These are phyloP conservation scores for Pomatostomus ruficeps DNA, from an alignment of 2,113 vertebrate species.

Conservation along the genomic window DNA sequence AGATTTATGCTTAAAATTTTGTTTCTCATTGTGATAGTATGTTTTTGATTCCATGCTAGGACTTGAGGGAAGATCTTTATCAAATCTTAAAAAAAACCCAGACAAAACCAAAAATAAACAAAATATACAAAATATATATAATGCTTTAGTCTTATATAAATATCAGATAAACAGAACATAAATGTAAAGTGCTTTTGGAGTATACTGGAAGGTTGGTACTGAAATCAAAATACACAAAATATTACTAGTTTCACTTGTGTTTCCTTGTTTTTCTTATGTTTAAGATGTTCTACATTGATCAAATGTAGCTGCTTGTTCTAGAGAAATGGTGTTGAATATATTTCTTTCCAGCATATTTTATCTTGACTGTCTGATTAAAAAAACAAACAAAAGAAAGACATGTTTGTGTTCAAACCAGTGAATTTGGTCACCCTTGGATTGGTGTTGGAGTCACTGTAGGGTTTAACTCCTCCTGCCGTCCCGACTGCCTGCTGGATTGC, in stretches of 20 bases:
- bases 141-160: neutral
- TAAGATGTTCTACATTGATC: neutral
- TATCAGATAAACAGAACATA: neutral
- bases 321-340: neutral
- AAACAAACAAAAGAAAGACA: neutral
- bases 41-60: neutral
- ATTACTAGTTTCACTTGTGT: neutral
- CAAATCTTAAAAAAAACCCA: neutral
- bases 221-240: neutral
- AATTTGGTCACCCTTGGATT: neutral
- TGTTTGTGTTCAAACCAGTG: fast-evolving
- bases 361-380: neutral
- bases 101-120: neutral
- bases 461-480: neutral
- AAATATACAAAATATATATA: neutral
- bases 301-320: neutral
- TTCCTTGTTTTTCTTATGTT: neutral
- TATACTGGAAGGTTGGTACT: neutral
- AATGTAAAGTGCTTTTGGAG: neutral
- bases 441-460: neutral
- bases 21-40: neutral
- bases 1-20: neutral
- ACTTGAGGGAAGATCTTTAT: neutral
- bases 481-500: neutral
- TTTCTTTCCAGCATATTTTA: neutral